phyloP scores from a whole-genome alignment of 2,888 invertebrate genomes.

The Drosophila dives region DNA sequence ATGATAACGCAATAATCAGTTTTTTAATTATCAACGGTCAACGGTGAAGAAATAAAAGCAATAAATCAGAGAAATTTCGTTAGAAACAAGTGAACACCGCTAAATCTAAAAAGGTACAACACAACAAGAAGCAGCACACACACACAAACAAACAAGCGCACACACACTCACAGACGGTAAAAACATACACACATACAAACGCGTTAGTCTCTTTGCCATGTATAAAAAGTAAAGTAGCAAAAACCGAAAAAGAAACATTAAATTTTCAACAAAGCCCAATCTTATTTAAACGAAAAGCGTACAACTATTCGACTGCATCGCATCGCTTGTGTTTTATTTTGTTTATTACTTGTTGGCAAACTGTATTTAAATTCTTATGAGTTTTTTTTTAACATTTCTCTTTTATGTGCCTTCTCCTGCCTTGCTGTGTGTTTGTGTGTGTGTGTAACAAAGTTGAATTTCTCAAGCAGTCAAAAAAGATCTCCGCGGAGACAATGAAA shows the following conservation, averaged over 20 bases:
- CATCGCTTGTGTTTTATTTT: background rate
- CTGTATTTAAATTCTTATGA: constrained; percentile 32
- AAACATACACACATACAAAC: constrained; percentile 47
- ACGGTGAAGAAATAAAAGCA: constrained; percentile 30
- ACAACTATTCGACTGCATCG: background rate
- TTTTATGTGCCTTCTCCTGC: constrained; percentile 34
- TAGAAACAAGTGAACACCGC: constrained; percentile 53
- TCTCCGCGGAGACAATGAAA: constrained; percentile 33
- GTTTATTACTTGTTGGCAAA: constrained; percentile 12
- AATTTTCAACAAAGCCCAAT: constrained; percentile 25
- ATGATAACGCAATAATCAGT: constrained; percentile 45
- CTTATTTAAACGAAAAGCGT: constrained; percentile 1
- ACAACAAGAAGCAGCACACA: constrained; percentile 43
- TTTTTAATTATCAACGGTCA: constrained; percentile 28
- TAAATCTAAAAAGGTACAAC: constrained; percentile 62
- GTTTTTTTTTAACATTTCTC: constrained; percentile 54
- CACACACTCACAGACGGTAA: constrained; percentile 29
- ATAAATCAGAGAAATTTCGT: constrained; percentile 12
- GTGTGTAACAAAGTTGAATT: constrained; percentile 39
- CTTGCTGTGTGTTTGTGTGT: constrained; percentile 8
- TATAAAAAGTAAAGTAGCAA: constrained; percentile 73
- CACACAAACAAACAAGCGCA: constrained; percentile 29
- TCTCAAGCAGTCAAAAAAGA: constrained; percentile 48
- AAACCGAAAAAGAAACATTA: constrained; percentile 21
- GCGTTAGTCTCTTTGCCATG: constrained; percentile 54